Evolutionary conservation across 23 tunicate species (phyloP).

Genomic region (Halocynthia aurantium): DNA sequence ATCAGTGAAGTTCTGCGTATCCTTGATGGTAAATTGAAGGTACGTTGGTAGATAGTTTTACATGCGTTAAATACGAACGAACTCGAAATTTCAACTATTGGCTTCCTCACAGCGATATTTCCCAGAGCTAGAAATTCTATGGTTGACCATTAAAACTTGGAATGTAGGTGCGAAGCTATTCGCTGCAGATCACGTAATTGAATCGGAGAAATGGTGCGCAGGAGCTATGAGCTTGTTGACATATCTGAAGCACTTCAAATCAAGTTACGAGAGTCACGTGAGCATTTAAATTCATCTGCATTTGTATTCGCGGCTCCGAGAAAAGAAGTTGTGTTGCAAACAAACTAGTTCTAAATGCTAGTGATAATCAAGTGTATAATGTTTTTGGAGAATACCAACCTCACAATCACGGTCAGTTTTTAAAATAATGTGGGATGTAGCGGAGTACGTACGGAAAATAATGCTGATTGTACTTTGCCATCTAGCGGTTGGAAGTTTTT

Average conservation of each 20-base stretch:
- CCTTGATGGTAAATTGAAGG: conserved; percentile 6
- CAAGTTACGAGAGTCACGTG: conserved; percentile 54
- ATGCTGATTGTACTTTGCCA: too few relatives aligned
- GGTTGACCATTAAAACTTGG: conserved; percentile 72
- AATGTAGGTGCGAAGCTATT: conserved; percentile 53
- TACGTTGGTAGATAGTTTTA: background rate
- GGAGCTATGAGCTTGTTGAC: conserved; percentile 47
- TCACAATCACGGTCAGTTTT: too few relatives aligned
- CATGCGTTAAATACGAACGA: background rate
- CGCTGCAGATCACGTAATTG: conserved; percentile 31
- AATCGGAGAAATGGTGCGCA: conserved; percentile 79
- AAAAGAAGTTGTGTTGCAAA: too few relatives aligned
- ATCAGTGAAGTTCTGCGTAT: conserved; percentile 32
- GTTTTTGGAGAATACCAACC: too few relatives aligned
- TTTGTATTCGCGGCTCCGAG: background rate
- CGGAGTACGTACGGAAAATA: too few relatives aligned
- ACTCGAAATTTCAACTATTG: background rate
- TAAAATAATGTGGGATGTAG: too few relatives aligned
- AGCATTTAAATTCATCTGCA: background rate
- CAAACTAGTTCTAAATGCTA: too few relatives aligned
- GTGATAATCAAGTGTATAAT: too few relatives aligned
- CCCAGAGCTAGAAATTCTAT: conserved; percentile 57
- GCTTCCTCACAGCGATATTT: background rate
- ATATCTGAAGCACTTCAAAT: conserved; percentile 30
- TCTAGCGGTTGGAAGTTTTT: too few relatives aligned